Conservation (phyloP, 2,888 invertebrate species). For the Achlya flavicornis region DNA sequence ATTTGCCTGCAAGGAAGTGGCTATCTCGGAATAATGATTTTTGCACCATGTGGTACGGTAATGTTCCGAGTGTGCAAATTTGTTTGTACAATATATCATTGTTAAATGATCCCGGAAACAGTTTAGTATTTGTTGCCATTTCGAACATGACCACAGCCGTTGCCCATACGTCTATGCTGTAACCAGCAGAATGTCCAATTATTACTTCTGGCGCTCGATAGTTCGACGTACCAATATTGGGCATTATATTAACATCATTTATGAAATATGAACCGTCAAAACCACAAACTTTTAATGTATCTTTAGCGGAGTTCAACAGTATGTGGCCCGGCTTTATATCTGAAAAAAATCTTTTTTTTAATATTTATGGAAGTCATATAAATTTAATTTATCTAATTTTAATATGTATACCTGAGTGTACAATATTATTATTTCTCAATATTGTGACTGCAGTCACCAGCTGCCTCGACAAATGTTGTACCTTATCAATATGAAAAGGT, state of each 20-base stretch:
- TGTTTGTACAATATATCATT: conserved; percentile 58
- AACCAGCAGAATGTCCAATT: conserved; percentile 50
- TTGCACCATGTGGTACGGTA: conserved; percentile 49
- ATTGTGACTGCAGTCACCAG: conserved; percentile 54
- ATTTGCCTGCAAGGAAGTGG: conserved; percentile 44
- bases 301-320: conserved; percentile 43
- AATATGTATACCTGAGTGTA: conserved; percentile 58
- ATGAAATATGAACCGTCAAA: conserved; percentile 53
- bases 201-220: conserved; percentile 69
- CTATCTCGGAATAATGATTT: conserved; percentile 28
- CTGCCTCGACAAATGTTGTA: conserved; percentile 55
- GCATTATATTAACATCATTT: conserved; percentile 16
- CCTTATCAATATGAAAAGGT: conserved; percentile 49
- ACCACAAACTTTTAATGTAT: conserved; percentile 59
- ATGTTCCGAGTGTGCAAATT: conserved; percentile 45
- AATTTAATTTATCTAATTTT: background rate
- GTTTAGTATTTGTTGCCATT: conserved; percentile 50
- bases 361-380: background rate
- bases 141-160: conserved; percentile 60
- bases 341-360: conserved; percentile 33
- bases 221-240: conserved; percentile 41
- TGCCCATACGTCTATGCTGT: conserved; percentile 64
- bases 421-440: conserved; percentile 50
- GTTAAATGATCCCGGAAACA: conserved; percentile 49
- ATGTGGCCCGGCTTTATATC: conserved; percentile 68